Conservation (phyloP, 2,797 vertebrate species). For the Hemibagrus guttatus region DNA sequence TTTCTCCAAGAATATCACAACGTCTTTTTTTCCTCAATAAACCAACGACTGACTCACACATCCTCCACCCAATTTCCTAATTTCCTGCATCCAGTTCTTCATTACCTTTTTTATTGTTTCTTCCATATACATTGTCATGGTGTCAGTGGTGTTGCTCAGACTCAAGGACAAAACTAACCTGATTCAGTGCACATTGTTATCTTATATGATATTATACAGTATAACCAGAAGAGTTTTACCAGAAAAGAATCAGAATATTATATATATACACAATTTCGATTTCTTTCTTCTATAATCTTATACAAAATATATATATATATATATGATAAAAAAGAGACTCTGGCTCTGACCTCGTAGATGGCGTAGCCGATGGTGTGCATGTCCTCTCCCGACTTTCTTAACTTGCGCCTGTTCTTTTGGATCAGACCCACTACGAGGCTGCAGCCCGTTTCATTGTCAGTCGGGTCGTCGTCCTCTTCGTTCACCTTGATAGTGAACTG, state of each 20-base stretch:
- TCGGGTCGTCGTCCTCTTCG: slow-evolving; percentile 78
- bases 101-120: background rate
- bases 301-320: too few relatives aligned
- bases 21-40: background rate
- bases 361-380: slow-evolving; percentile 85
- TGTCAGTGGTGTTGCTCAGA: background rate
- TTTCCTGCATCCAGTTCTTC: background rate
- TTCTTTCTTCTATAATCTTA: too few relatives aligned
- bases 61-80: background rate
- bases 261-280: too few relatives aligned
- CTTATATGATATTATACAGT: background rate
- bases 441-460: slow-evolving; percentile 70
- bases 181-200: too few relatives aligned
- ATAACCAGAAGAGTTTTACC: background rate
- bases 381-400: slow-evolving; percentile 78
- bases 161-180: background rate
- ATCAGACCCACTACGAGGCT: slow-evolving; percentile 83
- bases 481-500: slow-evolving; percentile 83
- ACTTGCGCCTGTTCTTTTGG: slow-evolving; percentile 84
- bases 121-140: background rate
- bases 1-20: background rate
- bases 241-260: background rate
- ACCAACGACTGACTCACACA: background rate
- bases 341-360: slow-evolving; percentile 47
- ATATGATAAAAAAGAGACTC: too few relatives aligned